phyloP scores from a whole-genome alignment of 2,113 vertebrate species.

The Centropristis striata region DNA sequence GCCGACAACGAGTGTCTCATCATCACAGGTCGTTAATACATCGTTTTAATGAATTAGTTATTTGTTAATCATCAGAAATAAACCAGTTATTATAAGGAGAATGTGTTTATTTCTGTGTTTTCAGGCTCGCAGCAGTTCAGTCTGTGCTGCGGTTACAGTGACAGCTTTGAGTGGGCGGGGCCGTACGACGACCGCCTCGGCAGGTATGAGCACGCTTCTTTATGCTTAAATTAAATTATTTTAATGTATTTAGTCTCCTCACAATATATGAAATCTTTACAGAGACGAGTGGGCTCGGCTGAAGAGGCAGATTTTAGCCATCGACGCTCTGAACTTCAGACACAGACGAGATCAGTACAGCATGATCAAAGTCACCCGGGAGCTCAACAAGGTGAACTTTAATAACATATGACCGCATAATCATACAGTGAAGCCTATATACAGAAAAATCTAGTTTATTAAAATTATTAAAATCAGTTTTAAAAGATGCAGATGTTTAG shows the following conservation, averaged over 20 bases:
- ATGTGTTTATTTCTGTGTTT: neutral
- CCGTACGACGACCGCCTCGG: neutral
- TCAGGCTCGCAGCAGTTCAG: conserved; percentile 82
- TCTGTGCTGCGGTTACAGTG: conserved; percentile 60
- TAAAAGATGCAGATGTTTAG: no score
- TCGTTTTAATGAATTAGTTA: no score
- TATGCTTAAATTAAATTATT: accelerated
- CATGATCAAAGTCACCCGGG: conserved; percentile 37
- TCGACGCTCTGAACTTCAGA: conserved; percentile 77
- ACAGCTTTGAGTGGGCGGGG: conserved; percentile 67
- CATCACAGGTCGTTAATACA: conserved; percentile 81
- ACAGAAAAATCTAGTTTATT: no score
- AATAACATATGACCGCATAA: no score
- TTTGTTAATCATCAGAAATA: no score
- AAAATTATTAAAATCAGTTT: no score
- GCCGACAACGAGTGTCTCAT: conserved; percentile 74
- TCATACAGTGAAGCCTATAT: no score
- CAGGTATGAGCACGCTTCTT: conserved; percentile 52
- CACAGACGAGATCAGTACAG: conserved; percentile 67
- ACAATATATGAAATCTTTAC: neutral
- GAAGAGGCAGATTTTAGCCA: conserved; percentile 79
- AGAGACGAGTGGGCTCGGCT: conserved; percentile 79
- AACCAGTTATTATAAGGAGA: no score
- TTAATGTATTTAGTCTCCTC: neutral
- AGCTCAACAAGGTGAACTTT: conserved; percentile 84